phyloP scores from a whole-genome alignment of 2,113 vertebrate genomes.

The Cettia cetti region DNA sequence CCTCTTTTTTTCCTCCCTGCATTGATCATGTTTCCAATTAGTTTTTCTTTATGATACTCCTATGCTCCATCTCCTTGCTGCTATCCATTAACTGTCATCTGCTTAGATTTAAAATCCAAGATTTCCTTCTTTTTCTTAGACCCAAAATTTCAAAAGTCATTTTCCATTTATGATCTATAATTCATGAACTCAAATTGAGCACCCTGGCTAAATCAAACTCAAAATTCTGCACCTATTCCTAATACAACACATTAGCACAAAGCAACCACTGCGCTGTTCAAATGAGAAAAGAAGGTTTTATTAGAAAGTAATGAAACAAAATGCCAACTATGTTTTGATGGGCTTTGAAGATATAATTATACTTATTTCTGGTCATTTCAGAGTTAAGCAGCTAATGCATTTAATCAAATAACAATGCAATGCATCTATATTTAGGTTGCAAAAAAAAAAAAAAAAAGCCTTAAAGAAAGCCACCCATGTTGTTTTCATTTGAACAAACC shows the following conservation, averaged over 20 bases:
- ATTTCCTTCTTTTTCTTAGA: constrained; percentile 71
- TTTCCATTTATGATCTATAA: constrained; percentile 76
- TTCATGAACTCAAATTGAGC: constrained; percentile 73
- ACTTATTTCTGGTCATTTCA: constrained; percentile 55
- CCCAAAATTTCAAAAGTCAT: constrained; percentile 70
- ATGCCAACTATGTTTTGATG: constrained; percentile 8
- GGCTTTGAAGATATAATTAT: constrained; percentile 48
- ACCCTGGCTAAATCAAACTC: constrained; percentile 69
- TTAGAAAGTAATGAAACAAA: constrained; percentile 64
- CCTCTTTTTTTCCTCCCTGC: background rate
- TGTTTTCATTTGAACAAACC: constrained; percentile 22
- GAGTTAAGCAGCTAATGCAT: constrained; percentile 39
- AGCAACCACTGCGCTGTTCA: constrained; percentile 2
- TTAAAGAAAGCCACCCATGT: background rate
- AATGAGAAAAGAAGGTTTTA: constrained; percentile 38
- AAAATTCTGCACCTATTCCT: constrained; percentile 63
- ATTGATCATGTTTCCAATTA: constrained; percentile 49
- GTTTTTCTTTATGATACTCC: constrained; percentile 44
- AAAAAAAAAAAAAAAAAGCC: background rate
- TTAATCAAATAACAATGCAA: constrained; percentile 53
- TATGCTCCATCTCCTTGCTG: constrained; percentile 54
- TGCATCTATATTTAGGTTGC: constrained; percentile 48
- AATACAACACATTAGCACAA: constrained; percentile 37
- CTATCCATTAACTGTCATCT: constrained; percentile 59
- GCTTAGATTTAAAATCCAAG: constrained; percentile 71